These are phyloP conservation scores for Coreius guichenoti DNA, from an alignment of 2,797 vertebrate genomes.

Conservation along the genomic window DNA sequence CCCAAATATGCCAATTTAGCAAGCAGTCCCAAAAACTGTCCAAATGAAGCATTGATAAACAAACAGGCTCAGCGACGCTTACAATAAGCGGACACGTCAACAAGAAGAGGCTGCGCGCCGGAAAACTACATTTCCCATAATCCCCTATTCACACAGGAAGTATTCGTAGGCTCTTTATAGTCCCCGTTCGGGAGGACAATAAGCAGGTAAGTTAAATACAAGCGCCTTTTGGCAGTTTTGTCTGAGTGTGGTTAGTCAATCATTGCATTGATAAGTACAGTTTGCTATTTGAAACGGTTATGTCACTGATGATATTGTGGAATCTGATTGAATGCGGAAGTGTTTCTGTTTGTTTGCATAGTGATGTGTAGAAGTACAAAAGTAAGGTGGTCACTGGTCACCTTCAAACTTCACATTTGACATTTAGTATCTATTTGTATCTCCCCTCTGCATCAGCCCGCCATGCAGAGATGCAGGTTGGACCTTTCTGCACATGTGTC, in stretches of 20 bases:
- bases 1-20: not conserved
- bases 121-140: slow-evolving; percentile 41
- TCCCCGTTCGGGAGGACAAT: not conserved
- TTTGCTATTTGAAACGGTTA: not conserved
- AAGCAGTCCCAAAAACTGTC: not conserved
- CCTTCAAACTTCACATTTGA: not conserved
- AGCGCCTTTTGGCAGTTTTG: not conserved
- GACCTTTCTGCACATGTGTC: slow-evolving; percentile 1
- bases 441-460: not conserved
- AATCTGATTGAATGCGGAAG: slow-evolving; percentile 35
- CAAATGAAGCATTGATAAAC: not conserved
- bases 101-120: not conserved
- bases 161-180: not conserved
- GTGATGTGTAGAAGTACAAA: not conserved
- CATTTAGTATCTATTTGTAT: not conserved
- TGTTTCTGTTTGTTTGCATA: not conserved
- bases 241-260: not conserved
- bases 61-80: not conserved
- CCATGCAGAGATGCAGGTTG: slow-evolving; percentile 27
- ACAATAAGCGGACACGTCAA: not conserved
- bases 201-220: slow-evolving; percentile 9
- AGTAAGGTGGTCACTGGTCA: not conserved
- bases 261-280: not conserved
- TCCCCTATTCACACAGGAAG: slow-evolving; percentile 32
- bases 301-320: not conserved